These are phyloP conservation scores for Chaetodon trifasciatus DNA, from an alignment of 2,797 vertebrate genomes.

Conservation along the genomic window DNA sequence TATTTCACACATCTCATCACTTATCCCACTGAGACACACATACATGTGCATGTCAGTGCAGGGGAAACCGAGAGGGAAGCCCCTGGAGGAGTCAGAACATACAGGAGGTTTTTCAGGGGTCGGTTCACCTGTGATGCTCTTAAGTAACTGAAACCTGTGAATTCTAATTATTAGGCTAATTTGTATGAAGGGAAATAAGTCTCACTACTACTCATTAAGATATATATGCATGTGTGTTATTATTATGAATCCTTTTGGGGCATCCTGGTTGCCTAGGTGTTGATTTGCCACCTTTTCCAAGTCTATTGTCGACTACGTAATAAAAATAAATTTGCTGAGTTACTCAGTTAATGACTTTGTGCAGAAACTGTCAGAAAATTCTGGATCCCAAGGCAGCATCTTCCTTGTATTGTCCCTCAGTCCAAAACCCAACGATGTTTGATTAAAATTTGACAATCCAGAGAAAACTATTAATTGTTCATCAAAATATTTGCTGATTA, in stretches of 20 bases:
- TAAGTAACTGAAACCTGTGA: slow-evolving; percentile 22
- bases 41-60: slow-evolving; percentile 52
- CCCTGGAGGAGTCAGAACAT: slow-evolving; percentile 40
- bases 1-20: slow-evolving; percentile 75
- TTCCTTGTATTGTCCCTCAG: background rate
- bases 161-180: slow-evolving; percentile 9
- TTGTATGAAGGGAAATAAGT: background rate
- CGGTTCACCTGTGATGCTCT: slow-evolving; percentile 11
- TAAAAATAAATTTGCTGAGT: background rate
- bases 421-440: background rate
- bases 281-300: no score
- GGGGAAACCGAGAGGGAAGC: slow-evolving; percentile 45
- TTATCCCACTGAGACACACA: slow-evolving; percentile 59
- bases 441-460: background rate
- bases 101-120: slow-evolving; percentile 14
- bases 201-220: background rate
- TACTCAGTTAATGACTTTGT: background rate
- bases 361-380: background rate
- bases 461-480: background rate
- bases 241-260: no score
- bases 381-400: no score
- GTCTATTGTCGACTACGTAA: no score
- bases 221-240: no score
- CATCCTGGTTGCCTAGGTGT: no score
- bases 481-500: background rate